Base-by-base conservation (phyloP, 2,113 vertebrate genomes). In the Silurus meridionalis region DNA sequence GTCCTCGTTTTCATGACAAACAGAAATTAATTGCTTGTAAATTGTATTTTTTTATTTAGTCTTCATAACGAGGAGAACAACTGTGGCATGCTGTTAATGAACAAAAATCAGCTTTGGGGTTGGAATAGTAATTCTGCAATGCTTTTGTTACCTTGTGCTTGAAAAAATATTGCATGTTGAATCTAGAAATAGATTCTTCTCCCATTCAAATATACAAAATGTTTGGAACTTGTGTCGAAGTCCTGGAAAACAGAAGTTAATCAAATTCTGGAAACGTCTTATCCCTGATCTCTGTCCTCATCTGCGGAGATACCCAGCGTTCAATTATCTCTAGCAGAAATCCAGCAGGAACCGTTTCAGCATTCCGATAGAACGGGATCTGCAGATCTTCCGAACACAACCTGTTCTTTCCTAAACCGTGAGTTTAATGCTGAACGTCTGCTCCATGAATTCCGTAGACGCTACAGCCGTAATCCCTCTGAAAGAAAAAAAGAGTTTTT, bases 281-380 rank as follows among this genome's bases (percentile, higher is more conserved):
- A n/a, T 19, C 53, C 58, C 55, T 58, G 53, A 58, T 23, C 53
- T 58, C 53, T 57, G 0, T 58, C 14, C 25, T 57, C n/a, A 37
- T 79, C 77, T 53, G 53, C 17, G 53, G n/a, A 58, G 53, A 58
- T 13, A 53, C 77, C 7, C 8, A 0, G 53, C 28, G 77, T 77
- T 77, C 74, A 77, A 77, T 77, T 77, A 77, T 77, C 52, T 53
- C 74, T 2, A 77, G 11, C 74, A 25, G 52, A 77, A 77, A 77
- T 77, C 50, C 74, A 77, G 52, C 74, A 77, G 74, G 52, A 77
- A 77, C 52, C 2, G 14, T 79, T 79, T 57, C 77, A 58, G 77
- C 53, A 58, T 79, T n/a, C 55, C 57, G 77, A 79, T 79, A 17
- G 14, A 57, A 79, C 1, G 52, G 11, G 74, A 55, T 55, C 50